Evolutionary conservation across 2,888 invertebrate species (phyloP), one percentile per base, ranked within the genome.

Genomic region (Coecobrya sp.): DNA sequence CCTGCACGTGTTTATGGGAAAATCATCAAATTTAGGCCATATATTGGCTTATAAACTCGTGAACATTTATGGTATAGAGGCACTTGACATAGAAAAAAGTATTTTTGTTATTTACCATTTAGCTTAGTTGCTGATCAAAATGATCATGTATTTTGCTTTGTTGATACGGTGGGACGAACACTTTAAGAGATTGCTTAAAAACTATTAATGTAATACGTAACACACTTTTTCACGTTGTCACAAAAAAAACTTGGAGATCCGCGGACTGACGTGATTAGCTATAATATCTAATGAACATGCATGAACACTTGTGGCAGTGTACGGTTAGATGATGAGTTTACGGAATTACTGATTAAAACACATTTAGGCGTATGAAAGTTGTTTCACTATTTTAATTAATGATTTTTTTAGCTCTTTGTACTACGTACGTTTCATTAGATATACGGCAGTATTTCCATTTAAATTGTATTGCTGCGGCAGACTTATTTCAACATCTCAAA

Each of bases 271-370:
- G n/a, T 30, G 36, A 19, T n/a, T 62, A 27, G 16, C 7, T 68
- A 49, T 76, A 27, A 16, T 42, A 52, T 10, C 30, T 52, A n/a
- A n/a, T 73, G 79, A 52, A 52, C 79, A 52, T 25, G 27, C 42
- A 59, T 88, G 88, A 88, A 88, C 88, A 88, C 88, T 81, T 81
- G 65, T 88, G 88, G 88, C 88, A 88, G 88, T 88, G 88, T 65
- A 68, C 49, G 55, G 88, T 88, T 30, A 65, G 19, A 62, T n/a
- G 11, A 59, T 42, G 49, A 55, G n/a, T 81, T 81, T 16, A 19
- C 16, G 13, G 52, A 70, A 27, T 85, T 45, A 65, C 86, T 30
- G 68, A 27, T 70, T 49, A 27, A 52, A 25, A 70, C 49, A 45
- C 27, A 68, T 49, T 68, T n/a, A 30, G 27, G 25, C 27, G 16